Conservation (phyloP, 2,888 invertebrate species). For the Anarsia innoxiella region DNA sequence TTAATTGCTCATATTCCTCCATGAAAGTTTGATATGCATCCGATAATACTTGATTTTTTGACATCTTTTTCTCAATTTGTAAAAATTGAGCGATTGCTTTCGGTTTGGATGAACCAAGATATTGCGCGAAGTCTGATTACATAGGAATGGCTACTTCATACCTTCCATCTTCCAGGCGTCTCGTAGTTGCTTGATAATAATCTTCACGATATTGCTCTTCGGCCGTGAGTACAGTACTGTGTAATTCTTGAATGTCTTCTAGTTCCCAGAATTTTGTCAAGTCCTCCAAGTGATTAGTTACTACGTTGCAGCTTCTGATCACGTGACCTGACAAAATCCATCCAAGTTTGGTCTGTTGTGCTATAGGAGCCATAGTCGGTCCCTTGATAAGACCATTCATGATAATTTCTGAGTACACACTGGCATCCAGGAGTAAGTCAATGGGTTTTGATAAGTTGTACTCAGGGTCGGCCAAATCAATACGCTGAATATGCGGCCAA, state of each 20-base stretch:
- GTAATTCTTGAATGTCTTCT: no score
- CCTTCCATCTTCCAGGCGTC: slow-evolving; percentile 1
- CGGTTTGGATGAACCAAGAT: slow-evolving; percentile 11
- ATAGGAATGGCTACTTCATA: slow-evolving; percentile 11
- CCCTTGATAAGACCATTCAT: slow-evolving; percentile 1
- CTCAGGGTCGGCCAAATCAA: slow-evolving; percentile 20
- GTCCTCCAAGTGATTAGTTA: neutral
- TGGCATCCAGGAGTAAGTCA: neutral
- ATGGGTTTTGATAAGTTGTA: slow-evolving; percentile 12
- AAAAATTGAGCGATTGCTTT: slow-evolving; percentile 13
- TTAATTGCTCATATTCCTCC: neutral
- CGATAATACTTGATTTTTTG: neutral
- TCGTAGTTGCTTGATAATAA: slow-evolving; percentile 9
- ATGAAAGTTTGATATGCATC: neutral
- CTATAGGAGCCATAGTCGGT: no score
- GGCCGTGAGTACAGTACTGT: no score
- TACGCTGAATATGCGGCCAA: slow-evolving; percentile 16
- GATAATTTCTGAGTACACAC: no score
- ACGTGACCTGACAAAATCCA: slow-evolving; percentile 6
- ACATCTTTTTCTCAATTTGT: neutral
- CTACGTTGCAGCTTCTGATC: slow-evolving; percentile 1
- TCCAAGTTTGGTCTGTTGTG: slow-evolving; percentile 5
- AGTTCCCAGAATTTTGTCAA: slow-evolving; percentile 7
- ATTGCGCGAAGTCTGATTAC: slow-evolving; percentile 5
- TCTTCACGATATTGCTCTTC: slow-evolving; percentile 3